phyloP scores from a whole-genome alignment of 2,113 vertebrate genomes.

The Peromyscus polionotus region DNA sequence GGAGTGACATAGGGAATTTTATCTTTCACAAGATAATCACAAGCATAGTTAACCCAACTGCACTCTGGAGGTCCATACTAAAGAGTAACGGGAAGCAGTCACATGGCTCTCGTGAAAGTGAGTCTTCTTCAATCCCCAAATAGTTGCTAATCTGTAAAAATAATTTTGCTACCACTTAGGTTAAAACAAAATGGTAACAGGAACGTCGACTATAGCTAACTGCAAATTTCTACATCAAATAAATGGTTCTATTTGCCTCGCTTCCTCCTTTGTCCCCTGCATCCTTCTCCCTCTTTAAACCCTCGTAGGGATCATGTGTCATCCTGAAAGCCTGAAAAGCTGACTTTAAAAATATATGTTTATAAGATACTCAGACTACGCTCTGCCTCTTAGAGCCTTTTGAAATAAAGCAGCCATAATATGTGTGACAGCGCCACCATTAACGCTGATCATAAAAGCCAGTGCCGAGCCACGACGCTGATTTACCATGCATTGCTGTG shows the following conservation, averaged over 20 bases:
- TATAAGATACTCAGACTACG: slow-evolving; percentile 73
- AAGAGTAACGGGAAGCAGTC: slow-evolving; percentile 52
- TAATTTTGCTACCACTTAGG: slow-evolving; percentile 67
- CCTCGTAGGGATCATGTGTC: slow-evolving; percentile 58
- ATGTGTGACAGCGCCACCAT: slow-evolving; percentile 84
- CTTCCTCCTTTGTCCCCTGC: not conserved
- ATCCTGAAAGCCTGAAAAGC: slow-evolving; percentile 64
- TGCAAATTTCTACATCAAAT: slow-evolving; percentile 68
- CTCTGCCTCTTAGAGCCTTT: slow-evolving; percentile 73
- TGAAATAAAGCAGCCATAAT: slow-evolving; percentile 87
- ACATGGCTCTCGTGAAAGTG: not conserved
- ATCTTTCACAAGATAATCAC: slow-evolving; percentile 71
- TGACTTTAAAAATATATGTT: slow-evolving; percentile 80
- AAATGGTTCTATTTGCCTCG: slow-evolving; percentile 46
- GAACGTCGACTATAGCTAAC: slow-evolving; percentile 53
- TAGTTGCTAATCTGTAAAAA: slow-evolving; percentile 70
- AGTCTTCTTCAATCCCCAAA: slow-evolving; percentile 54
- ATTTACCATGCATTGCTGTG: slow-evolving; percentile 83
- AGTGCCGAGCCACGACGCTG: slow-evolving; percentile 81
- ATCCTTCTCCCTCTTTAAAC: not conserved
- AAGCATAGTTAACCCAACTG: slow-evolving; percentile 71
- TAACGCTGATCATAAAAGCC: slow-evolving; percentile 86
- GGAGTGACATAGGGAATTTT: slow-evolving; percentile 59
- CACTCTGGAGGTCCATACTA: slow-evolving; percentile 60
- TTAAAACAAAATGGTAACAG: slow-evolving; percentile 63